These are phyloP conservation scores for Podabrus alpinus DNA, from an alignment of 2,888 invertebrate genomes.

Conservation along the genomic window DNA sequence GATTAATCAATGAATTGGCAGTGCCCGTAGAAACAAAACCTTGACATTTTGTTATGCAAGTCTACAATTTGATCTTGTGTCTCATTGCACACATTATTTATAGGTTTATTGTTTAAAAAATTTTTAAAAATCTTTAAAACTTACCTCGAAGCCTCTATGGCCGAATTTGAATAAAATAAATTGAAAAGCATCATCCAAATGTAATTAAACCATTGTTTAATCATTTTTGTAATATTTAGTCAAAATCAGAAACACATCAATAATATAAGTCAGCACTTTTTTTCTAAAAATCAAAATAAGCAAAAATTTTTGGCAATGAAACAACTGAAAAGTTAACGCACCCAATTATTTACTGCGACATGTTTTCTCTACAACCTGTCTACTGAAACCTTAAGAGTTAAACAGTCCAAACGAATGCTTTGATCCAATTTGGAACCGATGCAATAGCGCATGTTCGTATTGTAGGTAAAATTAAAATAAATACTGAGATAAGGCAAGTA, in stretches of 20 bases:
- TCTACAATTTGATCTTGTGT: neutral
- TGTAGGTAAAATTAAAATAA: neutral
- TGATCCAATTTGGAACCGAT: constrained; percentile 37
- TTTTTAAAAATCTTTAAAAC: constrained; percentile 24
- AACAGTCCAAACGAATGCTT: neutral
- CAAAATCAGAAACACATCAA: neutral
- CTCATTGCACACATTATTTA: neutral
- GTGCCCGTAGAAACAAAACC: neutral
- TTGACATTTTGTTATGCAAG: constrained; percentile 12
- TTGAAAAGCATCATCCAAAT: constrained; percentile 42
- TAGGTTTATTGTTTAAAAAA: too few relatives aligned
- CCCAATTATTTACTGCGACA: constrained; percentile 13
- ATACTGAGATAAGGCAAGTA: neutral
- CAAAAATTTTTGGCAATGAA: neutral
- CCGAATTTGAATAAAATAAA: constrained; percentile 36
- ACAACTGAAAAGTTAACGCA: constrained; percentile 6
- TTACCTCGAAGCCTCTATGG: constrained; percentile 42
- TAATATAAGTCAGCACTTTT: neutral
- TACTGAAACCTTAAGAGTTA: constrained; percentile 18
- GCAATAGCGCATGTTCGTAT: constrained; percentile 38
- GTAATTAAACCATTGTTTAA: constrained; percentile 43
- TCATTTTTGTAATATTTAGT: constrained; percentile 35
- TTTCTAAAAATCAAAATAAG: neutral
- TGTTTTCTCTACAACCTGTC: constrained; percentile 12
- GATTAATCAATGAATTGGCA: constrained; percentile 1